Evolutionary conservation across 2,113 vertebrate species (phyloP).

Genomic region (Cyrtonyx montezumae): DNA sequence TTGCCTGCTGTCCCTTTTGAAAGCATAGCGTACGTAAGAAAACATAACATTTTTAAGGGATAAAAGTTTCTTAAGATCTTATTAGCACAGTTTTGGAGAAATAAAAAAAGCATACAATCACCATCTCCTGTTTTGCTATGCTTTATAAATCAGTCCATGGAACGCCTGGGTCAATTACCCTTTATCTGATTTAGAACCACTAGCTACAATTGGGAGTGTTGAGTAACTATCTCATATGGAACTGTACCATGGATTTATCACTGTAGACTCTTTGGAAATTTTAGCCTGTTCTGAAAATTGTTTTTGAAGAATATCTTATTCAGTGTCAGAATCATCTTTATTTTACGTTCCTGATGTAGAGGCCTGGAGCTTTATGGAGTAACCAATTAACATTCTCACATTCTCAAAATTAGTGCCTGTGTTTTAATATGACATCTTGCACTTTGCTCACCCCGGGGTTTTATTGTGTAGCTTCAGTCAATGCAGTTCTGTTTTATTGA

Average conservation of each 20-base stretch:
- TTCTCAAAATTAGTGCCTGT: not conserved
- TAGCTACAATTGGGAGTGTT: not conserved
- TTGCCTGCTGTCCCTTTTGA: not conserved
- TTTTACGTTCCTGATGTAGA: not conserved
- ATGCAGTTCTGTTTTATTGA: not conserved
- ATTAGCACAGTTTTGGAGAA: not conserved
- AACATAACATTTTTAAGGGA: not conserved
- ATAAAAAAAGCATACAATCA: not conserved
- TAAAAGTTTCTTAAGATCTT: not conserved
- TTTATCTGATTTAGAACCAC: not conserved
- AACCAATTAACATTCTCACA: fast-evolving
- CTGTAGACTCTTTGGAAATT: not conserved
- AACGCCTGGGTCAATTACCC: not conserved
- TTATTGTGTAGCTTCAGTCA: not conserved
- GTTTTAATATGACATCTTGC: not conserved
- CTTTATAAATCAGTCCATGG: not conserved
- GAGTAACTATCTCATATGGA: not conserved
- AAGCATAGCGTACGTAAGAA: not conserved
- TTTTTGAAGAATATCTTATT: not conserved
- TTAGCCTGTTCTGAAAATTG: not conserved
- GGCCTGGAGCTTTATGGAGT: not conserved
- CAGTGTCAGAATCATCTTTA: not conserved
- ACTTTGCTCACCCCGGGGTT: not conserved
- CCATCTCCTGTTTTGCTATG: not conserved
- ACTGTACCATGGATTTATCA: not conserved